Evolutionary conservation across 2,888 invertebrate genomes (phyloP).

Genomic region (Catocala nupta): DNA sequence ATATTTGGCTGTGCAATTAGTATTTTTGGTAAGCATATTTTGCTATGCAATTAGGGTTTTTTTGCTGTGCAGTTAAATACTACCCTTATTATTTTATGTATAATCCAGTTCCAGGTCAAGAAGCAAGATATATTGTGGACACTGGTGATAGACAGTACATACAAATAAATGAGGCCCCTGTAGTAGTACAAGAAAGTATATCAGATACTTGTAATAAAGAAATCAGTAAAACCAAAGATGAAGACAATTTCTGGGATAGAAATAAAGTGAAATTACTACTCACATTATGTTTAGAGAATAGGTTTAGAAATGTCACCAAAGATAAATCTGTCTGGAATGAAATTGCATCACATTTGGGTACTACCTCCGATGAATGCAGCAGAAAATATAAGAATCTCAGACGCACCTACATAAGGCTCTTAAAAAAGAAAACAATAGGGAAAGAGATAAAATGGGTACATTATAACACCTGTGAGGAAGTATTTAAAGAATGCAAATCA

Average conservation of each 20-base stretch:
- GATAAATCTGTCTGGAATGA: conserved; percentile 71
- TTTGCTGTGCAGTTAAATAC: too few relatives aligned
- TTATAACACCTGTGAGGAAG: conserved; percentile 75
- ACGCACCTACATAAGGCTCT: conserved; percentile 75
- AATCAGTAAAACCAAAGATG: conserved; percentile 54
- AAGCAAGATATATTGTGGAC: conserved; percentile 71
- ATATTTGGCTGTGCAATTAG: too few relatives aligned
- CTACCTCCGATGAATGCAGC: conserved; percentile 72
- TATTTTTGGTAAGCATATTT: too few relatives aligned
- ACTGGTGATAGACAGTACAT: conserved; percentile 71
- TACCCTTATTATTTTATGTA: too few relatives aligned
- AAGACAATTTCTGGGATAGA: conserved; percentile 75
- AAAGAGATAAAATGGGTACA: conserved; percentile 81
- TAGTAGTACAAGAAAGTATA: conserved; percentile 50
- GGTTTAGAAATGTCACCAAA: conserved; percentile 60
- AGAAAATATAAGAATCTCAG: conserved; percentile 76
- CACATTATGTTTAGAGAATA: conserved; percentile 70
- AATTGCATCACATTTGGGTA: conserved; percentile 68
- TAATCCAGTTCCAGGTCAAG: conserved; percentile 67
- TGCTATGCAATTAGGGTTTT: too few relatives aligned
- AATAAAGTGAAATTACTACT: conserved; percentile 74
- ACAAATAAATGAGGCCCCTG: conserved; percentile 64
- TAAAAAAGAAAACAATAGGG: conserved; percentile 76
- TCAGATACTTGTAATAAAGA: conserved; percentile 55
- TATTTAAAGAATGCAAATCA: conserved; percentile 76